A percentile compares a stretch with the other conserved stretches of the same genome.
Evolutionary conservation across 1,140 invertebrate genomes (phyloP).

Genomic region (Daktulosphaira vitifoliae): DNA sequence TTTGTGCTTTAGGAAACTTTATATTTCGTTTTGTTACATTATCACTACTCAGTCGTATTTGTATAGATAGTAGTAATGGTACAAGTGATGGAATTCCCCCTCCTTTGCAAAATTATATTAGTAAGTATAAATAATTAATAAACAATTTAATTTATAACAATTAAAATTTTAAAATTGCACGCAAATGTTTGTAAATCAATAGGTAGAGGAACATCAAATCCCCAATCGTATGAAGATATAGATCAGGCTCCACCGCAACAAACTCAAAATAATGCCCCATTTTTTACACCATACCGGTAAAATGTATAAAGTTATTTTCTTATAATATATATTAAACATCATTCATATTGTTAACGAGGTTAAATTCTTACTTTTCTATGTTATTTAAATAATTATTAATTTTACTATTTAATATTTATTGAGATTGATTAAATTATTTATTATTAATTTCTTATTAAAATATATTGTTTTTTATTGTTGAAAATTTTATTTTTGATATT

Average conservation of each 20-base stretch:
- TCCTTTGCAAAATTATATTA: conserved; percentile 24
- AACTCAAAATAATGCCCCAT: conserved; percentile 15
- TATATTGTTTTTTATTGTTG: no score
- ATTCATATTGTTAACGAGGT: no score
- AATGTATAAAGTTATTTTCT: conserved; percentile 14
- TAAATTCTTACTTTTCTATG: no score
- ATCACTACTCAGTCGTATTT: conserved; percentile 23
- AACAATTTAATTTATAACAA: not conserved
- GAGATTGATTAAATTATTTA: no score
- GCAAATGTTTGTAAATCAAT: no score
- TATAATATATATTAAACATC: no score
- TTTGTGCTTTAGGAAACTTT: conserved; percentile 17
- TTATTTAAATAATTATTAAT: no score
- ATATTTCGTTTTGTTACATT: conserved; percentile 19
- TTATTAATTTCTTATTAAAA: no score
- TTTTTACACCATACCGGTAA: conserved; percentile 31
- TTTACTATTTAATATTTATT: no score
- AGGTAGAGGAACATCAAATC: conserved; percentile 20
- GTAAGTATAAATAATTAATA: not conserved
- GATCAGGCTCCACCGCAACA: conserved; percentile 15
- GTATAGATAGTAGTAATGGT: conserved; percentile 26
- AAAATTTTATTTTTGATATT: no score
- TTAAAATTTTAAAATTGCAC: no score
- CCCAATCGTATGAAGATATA: conserved; percentile 26
- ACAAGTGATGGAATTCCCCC: conserved; percentile 19